Base-by-base conservation (phyloP, 2,113 vertebrate species). In the Genyomyrus donnyi region DNA sequence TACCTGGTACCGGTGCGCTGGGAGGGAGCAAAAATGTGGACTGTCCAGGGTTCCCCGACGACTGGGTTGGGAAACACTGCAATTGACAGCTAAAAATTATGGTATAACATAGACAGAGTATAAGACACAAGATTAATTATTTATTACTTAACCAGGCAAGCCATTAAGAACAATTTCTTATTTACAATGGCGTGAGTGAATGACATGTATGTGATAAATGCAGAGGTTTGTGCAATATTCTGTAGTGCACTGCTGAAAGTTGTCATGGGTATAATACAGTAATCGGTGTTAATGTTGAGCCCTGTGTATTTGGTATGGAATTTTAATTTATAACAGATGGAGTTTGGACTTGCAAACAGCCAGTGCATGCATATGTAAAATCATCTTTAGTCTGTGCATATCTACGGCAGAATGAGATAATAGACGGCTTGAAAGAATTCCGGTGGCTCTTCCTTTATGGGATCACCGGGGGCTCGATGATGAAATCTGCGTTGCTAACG, bases 401-500 rank as follows among this genome's bases (percentile, higher is more conserved):
- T 17, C 85, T 4, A 24, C 48, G 21, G 49, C 49, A 31, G 27
- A 19, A 48, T 42, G 48, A 31, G 31, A 39, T 50, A 31, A 62
- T 13, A 9, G 7, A 2, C 27, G 13, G 17, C 31, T 2, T 58
- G n/a, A 5, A 17, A 21, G 15, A 35, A 39, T 39, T 10, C 89
- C 7, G 6, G 0, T 11, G 24, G 21, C 42, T 52, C 52, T 58
- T 85, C 46, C 52, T 70, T 50, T 90, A 48, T 86, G 56, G 83
- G 56, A 35, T 46, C 27, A 5, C 9, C 39, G 21, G 15, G 48
- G 24, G 45, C 15, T 48, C 2, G 83, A 49, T 27, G 31, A 56
- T 58, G 89, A 90, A 86, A 35, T 90, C 17, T 90, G 84, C 50
- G 39, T 87, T 50, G 42, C 56, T 48, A 90, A 89, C 31, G 19